Base-by-base conservation (phyloP, 2,888 invertebrate species). In the Andricus quercusramuli region DNA sequence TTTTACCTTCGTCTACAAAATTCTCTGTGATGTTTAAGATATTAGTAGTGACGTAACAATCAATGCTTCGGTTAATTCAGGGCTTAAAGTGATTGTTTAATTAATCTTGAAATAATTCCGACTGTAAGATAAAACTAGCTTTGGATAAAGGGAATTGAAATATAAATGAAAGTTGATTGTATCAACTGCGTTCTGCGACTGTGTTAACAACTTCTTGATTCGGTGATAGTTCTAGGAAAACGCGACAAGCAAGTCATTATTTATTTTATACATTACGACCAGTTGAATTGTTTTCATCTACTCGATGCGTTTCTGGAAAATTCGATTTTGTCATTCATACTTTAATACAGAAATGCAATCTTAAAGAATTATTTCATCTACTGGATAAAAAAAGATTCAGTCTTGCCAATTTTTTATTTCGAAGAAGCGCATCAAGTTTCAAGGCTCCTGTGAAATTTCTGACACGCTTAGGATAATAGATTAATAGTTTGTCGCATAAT, bases 1-100 rank as follows among this genome's bases (percentile, higher is more conserved):
- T 83, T 47, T 83, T 83, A 80, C 79, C 67, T 79, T 83, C 37
- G n/a, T 74, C 56, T 29, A 20, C 74, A 32, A 74, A 74, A 74
- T 74, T 74, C n/a, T 74, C 74, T 74, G 74, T 32, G 74, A 74
- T 74, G n/a, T 74, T 59, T 74, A 56, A 13, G 32, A 56, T 13
- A 56, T 56, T 51, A 37, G 6, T 37, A 74, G 32, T 56, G 51
- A 56, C 32, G 56, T 74, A 51, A 29, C 29, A 74, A 32, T 70
- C 22, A 25, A 70, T 15, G 51, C 47, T 51, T 70, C 25, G 47
- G 44, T 44, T 70, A 51, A 70, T 47, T 70, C 9, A 47, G 47
- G 25, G 17, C 25, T 25, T 70, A 29, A 29, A 47, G 37, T 41
- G 41, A 41, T 56, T 56, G 56, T 56, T 56, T 17, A 56, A 56